Conservation (phyloP, 2,113 vertebrate genomes). For the Myanophis thanlyinensis region DNA sequence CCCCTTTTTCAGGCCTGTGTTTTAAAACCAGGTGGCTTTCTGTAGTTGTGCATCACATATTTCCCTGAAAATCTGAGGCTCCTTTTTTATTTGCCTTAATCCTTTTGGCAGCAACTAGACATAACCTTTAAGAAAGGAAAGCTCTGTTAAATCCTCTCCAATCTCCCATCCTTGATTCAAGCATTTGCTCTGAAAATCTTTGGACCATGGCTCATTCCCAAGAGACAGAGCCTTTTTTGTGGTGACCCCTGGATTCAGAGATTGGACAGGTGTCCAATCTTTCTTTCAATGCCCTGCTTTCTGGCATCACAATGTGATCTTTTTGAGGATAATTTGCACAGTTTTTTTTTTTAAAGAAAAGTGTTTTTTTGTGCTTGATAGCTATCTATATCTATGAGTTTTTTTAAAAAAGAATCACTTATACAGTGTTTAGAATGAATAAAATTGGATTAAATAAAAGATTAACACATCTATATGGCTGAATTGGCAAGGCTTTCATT, state of each 20-base stretch:
- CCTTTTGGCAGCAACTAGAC: neutral
- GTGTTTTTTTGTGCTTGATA: neutral
- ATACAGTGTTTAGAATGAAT: neutral
- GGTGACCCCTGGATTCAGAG: neutral
- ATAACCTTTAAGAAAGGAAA: slow-evolving; percentile 1
- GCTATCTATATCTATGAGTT: neutral
- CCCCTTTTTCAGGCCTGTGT: neutral
- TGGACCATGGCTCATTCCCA: neutral
- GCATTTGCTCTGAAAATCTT: neutral
- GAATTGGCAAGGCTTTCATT: neutral
- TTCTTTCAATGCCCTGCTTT: neutral
- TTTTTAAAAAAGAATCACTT: neutral
- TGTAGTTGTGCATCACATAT: neutral
- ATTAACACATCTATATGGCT: neutral
- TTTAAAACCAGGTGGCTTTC: neutral
- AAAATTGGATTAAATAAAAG: neutral
- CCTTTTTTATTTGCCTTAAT: neutral
- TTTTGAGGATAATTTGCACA: neutral
- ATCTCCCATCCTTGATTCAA: neutral
- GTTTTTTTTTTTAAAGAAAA: neutral
- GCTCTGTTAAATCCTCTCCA: slow-evolving; percentile 2
- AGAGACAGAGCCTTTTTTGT: neutral
- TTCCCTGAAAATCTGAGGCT: neutral
- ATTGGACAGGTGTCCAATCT: neutral
- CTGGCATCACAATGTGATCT: neutral